Base-by-base conservation (phyloP, 2,888 invertebrate genomes). In the Clistopyga incitator region DNA sequence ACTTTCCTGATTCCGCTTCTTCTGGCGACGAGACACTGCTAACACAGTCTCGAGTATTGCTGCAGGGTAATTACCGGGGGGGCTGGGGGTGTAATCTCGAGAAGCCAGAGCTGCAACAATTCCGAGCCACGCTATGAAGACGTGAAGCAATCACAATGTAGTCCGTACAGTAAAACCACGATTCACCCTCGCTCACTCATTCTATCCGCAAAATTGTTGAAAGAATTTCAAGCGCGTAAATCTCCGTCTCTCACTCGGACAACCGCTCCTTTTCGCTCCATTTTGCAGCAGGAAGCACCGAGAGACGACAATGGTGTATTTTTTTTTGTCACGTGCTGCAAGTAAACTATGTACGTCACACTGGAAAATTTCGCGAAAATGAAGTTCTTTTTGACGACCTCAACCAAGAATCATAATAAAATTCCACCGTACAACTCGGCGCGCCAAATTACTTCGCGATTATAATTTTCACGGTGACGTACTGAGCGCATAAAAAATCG, bases 41-140 rank as follows among this genome's bases (percentile, higher is more conserved):
- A 20, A 70, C 52, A 34, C 34, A 18, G 20, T 50, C 68, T 67
- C 18, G 50, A 59, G 72, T 72, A 72, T 72, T 72, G 45, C 47
- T n/a, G 10, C 29, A 20, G 61, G 74, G 47, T 71, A 74, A 74
- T 74, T 74, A 74, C 74, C 74, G 45, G 64, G 47, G 47, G n/a
- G 59, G 54, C 29, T 54, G 34, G 38, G 15, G 77, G 23, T 77
- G 65, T 78, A 81, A 81, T 81, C 77, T 81, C 25, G 54, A 47
- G 18, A 71, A 59, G 70, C 54, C 76, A 70, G 68, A 23, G 76
- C 45, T 20, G 25, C 18, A 20, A 71, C 47, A 61, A 81, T 64
- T 23, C 64, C 70, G 20, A 47, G 34, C 38, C 54, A 25, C 65
- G 67, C 25, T 23, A 47, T 38, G 45, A 47, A 13, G 38, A 23